A percentile compares a stretch with the other conserved stretches of the same genome.
phyloP scores from a whole-genome alignment of 2,888 invertebrate genomes.

The Sipha maydis region DNA sequence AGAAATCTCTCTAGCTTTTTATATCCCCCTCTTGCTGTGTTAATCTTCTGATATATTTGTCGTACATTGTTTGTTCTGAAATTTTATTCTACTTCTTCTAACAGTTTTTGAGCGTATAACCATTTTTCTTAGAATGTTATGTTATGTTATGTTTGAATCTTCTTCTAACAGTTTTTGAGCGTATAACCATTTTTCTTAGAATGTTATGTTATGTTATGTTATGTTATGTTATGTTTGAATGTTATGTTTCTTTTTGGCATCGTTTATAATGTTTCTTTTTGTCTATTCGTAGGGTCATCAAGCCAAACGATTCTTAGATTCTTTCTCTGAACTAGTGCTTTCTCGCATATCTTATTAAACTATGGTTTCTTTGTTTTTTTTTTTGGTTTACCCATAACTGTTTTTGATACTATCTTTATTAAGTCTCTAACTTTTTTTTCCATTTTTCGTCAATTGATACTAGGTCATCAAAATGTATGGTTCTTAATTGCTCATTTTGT shows the following conservation, averaged over 20 bases:
- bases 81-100: constrained; percentile 34
- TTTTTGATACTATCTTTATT: constrained; percentile 14
- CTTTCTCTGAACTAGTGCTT: constrained; percentile 36
- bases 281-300: constrained; percentile 35
- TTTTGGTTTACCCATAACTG: constrained; percentile 21
- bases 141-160: too few relatives aligned
- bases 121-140: too few relatives aligned
- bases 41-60: constrained; percentile 45
- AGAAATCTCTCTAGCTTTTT: constrained; percentile 37
- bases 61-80: constrained; percentile 48
- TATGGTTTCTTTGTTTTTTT: constrained; percentile 33
- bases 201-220: too few relatives aligned
- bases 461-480: constrained; percentile 10
- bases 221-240: too few relatives aligned
- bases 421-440: constrained; percentile 9
- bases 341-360: too few relatives aligned
- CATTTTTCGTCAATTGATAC: constrained; percentile 11
- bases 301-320: constrained; percentile 34
- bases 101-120: constrained; percentile 46
- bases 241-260: constrained; percentile 27
- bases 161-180: constrained; percentile 48
- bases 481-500: constrained; percentile 18
- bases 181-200: constrained; percentile 29
- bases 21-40: constrained; percentile 29
- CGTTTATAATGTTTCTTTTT: constrained; percentile 42